Evolutionary conservation across 2,888 invertebrate species (phyloP).

Genomic region (Chironomus tentans): DNA sequence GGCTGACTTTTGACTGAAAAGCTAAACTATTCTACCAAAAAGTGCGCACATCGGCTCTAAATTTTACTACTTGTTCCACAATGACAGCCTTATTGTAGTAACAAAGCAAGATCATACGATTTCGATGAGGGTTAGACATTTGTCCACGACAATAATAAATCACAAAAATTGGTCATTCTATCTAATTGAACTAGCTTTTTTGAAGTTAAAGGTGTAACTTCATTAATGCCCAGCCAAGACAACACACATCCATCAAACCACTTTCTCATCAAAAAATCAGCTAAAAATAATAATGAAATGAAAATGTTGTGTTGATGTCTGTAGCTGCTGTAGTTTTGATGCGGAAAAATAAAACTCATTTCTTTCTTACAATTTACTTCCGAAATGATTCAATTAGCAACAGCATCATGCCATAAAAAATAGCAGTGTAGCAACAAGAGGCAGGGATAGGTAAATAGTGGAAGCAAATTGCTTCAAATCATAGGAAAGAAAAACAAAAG

Average conservation of each 20-base stretch:
- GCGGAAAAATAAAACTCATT: neutral
- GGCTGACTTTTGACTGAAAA: too few species aligned
- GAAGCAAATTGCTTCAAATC: neutral
- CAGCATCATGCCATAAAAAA: neutral
- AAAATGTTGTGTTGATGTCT: neutral
- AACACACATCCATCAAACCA: neutral
- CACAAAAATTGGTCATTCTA: too few species aligned
- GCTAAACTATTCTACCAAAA: too few species aligned
- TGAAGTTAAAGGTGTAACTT: too few species aligned
- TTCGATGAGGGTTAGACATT: too few species aligned
- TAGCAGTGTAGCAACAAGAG: neutral
- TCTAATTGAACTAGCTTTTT: too few species aligned
- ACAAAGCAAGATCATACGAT: too few species aligned
- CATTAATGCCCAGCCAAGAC: neutral
- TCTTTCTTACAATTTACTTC: slow-evolving; percentile 10
- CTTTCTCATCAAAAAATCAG: neutral
- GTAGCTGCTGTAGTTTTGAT: neutral
- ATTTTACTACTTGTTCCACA: too few species aligned
- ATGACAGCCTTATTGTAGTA: too few species aligned
- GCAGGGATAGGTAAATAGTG: neutral
- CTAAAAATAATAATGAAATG: neutral
- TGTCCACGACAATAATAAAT: too few species aligned
- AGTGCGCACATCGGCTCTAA: too few species aligned
- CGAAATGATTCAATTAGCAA: slow-evolving; percentile 24
- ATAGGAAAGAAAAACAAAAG: neutral